phyloP scores from a whole-genome alignment of 2,797 vertebrate species.

The Rhabdomys pumilio region DNA sequence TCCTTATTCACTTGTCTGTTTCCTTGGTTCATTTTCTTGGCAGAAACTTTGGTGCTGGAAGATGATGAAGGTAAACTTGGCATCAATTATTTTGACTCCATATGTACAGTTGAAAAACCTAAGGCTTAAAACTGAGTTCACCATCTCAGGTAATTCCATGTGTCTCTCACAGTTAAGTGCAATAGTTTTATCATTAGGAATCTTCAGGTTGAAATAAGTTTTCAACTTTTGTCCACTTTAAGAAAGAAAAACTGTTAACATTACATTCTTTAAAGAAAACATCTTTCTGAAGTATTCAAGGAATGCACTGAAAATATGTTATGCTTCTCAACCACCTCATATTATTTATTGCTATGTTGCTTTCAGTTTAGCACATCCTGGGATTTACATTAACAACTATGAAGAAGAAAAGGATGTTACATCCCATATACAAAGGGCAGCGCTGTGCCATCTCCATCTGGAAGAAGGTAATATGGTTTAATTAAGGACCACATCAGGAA shows the following conservation, averaged over 20 bases:
- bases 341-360: conserved; percentile 57
- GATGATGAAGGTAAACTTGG: not conserved
- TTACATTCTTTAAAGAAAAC: conserved; percentile 24
- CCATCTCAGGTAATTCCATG: not conserved
- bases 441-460: not conserved
- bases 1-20: not conserved
- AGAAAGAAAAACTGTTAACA: not conserved
- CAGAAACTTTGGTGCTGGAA: not conserved
- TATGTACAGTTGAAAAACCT: conserved; percentile 45
- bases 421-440: not conserved
- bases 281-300: conserved; percentile 6
- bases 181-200: not conserved
- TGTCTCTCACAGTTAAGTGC: conserved; percentile 15
- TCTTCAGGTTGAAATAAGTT: not conserved
- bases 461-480: conserved; percentile 58
- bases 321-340: conserved; percentile 49
- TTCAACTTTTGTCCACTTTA: conserved; percentile 24
- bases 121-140: conserved; percentile 5
- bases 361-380: conserved; percentile 18
- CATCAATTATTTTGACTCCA: conserved; percentile 28
- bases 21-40: not conserved
- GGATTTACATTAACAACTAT: conserved; percentile 24
- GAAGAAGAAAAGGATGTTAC: conserved; percentile 11
- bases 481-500: conserved; percentile 58
- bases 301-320: conserved; percentile 42